Conservation (phyloP, 2,888 invertebrate species). For the Auanema freiburgensis region DNA sequence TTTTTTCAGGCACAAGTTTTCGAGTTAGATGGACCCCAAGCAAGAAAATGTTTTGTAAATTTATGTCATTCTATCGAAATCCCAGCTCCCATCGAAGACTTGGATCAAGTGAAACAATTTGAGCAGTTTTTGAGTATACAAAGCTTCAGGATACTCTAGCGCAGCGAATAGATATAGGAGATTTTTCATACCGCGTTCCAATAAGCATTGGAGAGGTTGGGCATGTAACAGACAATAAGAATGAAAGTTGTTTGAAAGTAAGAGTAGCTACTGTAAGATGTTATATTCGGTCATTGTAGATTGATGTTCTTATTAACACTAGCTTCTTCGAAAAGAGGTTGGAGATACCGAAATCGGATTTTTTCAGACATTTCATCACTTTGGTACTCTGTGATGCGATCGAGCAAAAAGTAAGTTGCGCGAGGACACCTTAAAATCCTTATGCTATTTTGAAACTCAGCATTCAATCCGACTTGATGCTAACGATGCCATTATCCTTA, state of each 20-base stretch:
- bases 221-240: slow-evolving; percentile 41
- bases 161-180: slow-evolving; percentile 27
- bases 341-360: slow-evolving; percentile 25
- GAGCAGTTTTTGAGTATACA: background rate
- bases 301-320: slow-evolving; percentile 55
- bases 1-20: slow-evolving; percentile 24
- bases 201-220: slow-evolving; percentile 52
- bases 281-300: slow-evolving; percentile 21
- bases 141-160: slow-evolving; percentile 45
- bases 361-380: slow-evolving; percentile 48
- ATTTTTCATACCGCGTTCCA: slow-evolving; percentile 38
- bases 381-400: slow-evolving; percentile 43
- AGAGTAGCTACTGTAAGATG: background rate
- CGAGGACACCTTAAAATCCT: background rate
- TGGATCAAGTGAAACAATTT: slow-evolving; percentile 24
- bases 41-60: slow-evolving; percentile 53
- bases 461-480: slow-evolving; percentile 45
- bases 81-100: slow-evolving; percentile 37
- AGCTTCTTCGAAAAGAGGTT: slow-evolving; percentile 49
- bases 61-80: slow-evolving; percentile 48
- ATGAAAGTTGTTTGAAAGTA: slow-evolving; percentile 43
- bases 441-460: slow-evolving; percentile 12
- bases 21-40: slow-evolving; percentile 15
- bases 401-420: slow-evolving; percentile 26
- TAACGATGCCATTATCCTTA: slow-evolving; percentile 37